Evolutionary conservation across 2,797 vertebrate genomes (phyloP), one percentile per base, ranked within the genome.

Genomic region (Lepilemur septentrionalis): DNA sequence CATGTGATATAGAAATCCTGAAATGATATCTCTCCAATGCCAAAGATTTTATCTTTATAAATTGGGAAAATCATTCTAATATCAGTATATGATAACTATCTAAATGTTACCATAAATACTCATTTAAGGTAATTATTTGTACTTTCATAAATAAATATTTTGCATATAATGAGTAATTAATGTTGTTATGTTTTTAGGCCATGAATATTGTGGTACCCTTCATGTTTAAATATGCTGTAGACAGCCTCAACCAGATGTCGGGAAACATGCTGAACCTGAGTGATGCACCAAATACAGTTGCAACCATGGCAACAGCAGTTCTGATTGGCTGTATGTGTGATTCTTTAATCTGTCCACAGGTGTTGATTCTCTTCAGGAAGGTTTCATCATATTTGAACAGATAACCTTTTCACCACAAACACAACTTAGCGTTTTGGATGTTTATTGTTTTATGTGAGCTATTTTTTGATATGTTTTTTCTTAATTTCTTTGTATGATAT

Each of bases 141-240:
- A 57, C n/a, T 96, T 97, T 48, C 55, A 13, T 28, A 88, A 91
- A 41, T 73, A 92, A 8, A 13, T 84, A 72, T 95, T 98, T 97
- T 95, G 70, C 84, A 85, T 85, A 35, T 87, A 22, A 43, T 92
- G 46, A 46, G 25, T 98, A 98, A 98, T 48, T 75, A 95, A 32
- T 97, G 87, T 95, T 97, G 95, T 98, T 97, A 6, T 97, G 55
- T 98, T 98, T 99, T 96, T 98, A 99, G 99, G 98, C 99, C 96
- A 99, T 99, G 99, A 99, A 99, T 97, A 99, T 99, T 95, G 93
- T 98, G 98, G 99, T 99, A 98, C 99, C 99, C 97, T 99, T 99
- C 99, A 99, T 99, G 99, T 99, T 99, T 99, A 99, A 99, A 99
- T 99, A 99, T 98, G 99, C 99, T 96, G 99, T 99, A 98, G 99